Base-by-base conservation (phyloP, 2,113 vertebrate species). In the Eptesicus fuscus region DNA sequence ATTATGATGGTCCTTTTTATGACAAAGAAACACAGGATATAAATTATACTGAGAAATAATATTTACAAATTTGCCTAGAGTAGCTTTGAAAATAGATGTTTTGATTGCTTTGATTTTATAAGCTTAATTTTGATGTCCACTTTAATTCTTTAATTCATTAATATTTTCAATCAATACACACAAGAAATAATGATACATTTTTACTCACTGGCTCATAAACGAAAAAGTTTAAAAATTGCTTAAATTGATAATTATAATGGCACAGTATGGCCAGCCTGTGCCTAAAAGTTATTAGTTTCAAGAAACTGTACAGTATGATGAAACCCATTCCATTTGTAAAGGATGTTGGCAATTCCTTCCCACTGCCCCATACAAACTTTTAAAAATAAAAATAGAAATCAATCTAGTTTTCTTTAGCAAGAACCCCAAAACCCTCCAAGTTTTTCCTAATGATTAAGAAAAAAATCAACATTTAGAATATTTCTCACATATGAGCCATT, bases 21-120 rank as follows among this genome's bases (percentile, higher is more conserved):
- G 28, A 85, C 30, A 56, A 83, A 79, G 17, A 63, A 14, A 1
- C 14, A 47, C 20, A 70, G 7, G 20, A 53, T 61, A 35, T 51
- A 90, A 90, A 56, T 32, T 69, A 56, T 40, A 83, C 14, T 65
- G 23, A 77, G 18, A 93, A 83, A 78, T 35, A 78, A 40, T 44
- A 71, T 40, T 35, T 74, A 90, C 40, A 12, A 30, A 4, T 79
- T 83, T 71, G 30, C 17, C 20, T 30, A 73, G 9, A 84, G 14
- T 23, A 53, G 4, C 18, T 92, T 80, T 70, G 28, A 59, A 74
- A 65, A 79, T 28, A 67, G 18, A 56, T 69, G 2, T 35, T 35
- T 14, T 61, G n/a, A 17, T 32, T 74, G 8, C 9, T 78, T 78
- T 84, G 9, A 88, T 44, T 73, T 59, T 65, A 40, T 18, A 79